A percentile compares a stretch with the other conserved stretches of the same genome.
These are phyloP conservation scores for Caenorhabditis becei DNA, from an alignment of 2,888 invertebrate genomes.

Conservation along the genomic window DNA sequence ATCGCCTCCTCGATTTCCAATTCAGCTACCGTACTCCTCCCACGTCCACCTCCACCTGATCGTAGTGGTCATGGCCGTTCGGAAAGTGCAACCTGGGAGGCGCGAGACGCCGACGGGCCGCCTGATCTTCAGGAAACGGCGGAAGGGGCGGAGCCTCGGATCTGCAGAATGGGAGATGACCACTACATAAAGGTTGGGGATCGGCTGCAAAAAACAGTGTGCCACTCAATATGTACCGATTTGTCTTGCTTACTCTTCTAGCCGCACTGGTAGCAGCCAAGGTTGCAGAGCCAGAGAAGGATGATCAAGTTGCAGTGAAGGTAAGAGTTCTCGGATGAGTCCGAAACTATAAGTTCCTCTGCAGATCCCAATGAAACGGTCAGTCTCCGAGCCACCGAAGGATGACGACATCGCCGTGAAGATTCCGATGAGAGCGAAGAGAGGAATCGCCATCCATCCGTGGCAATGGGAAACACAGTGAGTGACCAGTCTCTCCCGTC, in stretches of 20 bases:
- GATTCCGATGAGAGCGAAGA: slow-evolving; percentile 50
- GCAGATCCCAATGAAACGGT: slow-evolving; percentile 51
- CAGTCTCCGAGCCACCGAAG: slow-evolving; percentile 48
- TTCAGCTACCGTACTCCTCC: slow-evolving; percentile 44
- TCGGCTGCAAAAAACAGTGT: slow-evolving; percentile 52
- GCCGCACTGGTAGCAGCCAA: slow-evolving; percentile 24
- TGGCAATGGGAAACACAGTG: slow-evolving; percentile 66
- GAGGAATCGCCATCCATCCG: slow-evolving; percentile 67
- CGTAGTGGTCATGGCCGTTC: slow-evolving; percentile 62
- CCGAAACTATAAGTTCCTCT: neutral
- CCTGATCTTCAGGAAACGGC: slow-evolving; percentile 63
- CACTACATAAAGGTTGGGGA: slow-evolving; percentile 47
- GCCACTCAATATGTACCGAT: slow-evolving; percentile 55
- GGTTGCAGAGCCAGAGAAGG: slow-evolving; percentile 47
- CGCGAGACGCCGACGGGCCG: slow-evolving; percentile 13
- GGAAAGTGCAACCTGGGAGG: slow-evolving; percentile 59
- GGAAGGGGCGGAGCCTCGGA: slow-evolving; percentile 48
- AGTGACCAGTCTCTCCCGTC: slow-evolving; percentile 13
- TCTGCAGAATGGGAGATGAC: slow-evolving; percentile 41
- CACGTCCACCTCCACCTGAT: slow-evolving; percentile 45
- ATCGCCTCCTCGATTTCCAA: neutral
- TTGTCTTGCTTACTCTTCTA: slow-evolving; percentile 25
- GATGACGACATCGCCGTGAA: slow-evolving; percentile 55
- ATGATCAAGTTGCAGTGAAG: slow-evolving; percentile 53
- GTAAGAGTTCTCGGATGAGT: slow-evolving; percentile 10